Base-by-base conservation (phyloP, 2,888 invertebrate species). In the Acheta domesticus region DNA sequence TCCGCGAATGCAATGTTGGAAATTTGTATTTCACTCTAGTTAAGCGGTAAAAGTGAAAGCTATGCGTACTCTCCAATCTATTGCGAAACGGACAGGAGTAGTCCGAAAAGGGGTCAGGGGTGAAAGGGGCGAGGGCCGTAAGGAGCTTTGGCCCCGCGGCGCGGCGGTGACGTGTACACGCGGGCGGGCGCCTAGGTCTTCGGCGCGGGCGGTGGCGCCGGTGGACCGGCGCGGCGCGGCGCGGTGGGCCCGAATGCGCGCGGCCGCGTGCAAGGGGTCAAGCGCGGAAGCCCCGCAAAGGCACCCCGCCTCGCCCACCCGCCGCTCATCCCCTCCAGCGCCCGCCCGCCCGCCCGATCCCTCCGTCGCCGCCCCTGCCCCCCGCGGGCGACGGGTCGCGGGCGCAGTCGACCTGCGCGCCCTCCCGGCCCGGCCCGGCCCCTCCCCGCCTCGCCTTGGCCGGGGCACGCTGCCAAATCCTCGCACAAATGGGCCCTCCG, bases 241-340 rank as follows among this genome's bases (percentile, higher is more conserved):
- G 50, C 12, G 50, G 19, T 19, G 62, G 14, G 62, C 4, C 16
- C 62, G 62, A 12, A 62, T 36, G 62, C 62, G 14, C 62, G 62
- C 62, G 62, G 36, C 62, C 62, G 62, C 62, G 62, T 19, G 62
- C 62, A 62, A 62, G 62, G 36, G 62, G 62, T 62, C 62, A 62
- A 62, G 62, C 62, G 62, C 62, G 62, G 62, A 62, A 62, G 62
- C 62, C 62, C 62, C 62, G 19, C 62, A 62, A 4, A 36, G 36
- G 36, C 4, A 2, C 36, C 36, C 36, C 36, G 36, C 36, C 36
- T 36, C 36, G 36, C 36, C 36, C 36, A 62, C 16, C 62, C 62
- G 5, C 19, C 2, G 16, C 62, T 50, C 19, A 50, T 19, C 50
- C 50, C 50, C 12, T 16, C 50, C 50, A 12, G 12, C n/a, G n/a